Evolutionary conservation across 2,797 vertebrate species (phyloP).

Genomic region (Gephyroberyx darwinii): DNA sequence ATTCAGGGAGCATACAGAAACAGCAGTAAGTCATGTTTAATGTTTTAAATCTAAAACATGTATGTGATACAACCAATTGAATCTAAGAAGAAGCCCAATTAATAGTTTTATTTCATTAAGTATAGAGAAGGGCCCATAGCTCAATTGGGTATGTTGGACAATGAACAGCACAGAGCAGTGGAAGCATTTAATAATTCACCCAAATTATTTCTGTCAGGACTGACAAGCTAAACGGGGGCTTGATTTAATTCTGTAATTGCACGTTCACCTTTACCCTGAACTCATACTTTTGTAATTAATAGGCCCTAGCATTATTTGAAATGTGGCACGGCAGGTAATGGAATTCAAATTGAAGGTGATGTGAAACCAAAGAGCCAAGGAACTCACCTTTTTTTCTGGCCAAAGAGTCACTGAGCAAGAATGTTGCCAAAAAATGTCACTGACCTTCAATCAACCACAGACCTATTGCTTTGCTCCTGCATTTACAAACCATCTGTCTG

Average conservation of each 20-base stretch:
- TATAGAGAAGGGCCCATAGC: slow-evolving; percentile 28
- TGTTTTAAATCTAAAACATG: neutral
- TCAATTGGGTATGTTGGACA: slow-evolving; percentile 42
- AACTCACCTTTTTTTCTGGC: slow-evolving; percentile 46
- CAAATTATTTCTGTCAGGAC: slow-evolving; percentile 84
- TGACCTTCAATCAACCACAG: slow-evolving; percentile 36
- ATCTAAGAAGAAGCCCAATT: slow-evolving; percentile 16
- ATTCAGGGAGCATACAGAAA: neutral
- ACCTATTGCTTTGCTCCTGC: slow-evolving; percentile 27
- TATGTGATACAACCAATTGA: neutral
- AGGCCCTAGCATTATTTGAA: slow-evolving; percentile 78
- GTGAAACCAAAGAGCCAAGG: slow-evolving; percentile 64
- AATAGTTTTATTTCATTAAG: slow-evolving; percentile 41
- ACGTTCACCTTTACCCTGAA: slow-evolving; percentile 79
- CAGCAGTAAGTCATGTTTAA: neutral
- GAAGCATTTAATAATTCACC: slow-evolving; percentile 83
- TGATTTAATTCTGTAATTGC: slow-evolving; percentile 86
- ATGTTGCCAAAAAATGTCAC: slow-evolving; percentile 44
- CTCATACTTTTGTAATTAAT: slow-evolving; percentile 83
- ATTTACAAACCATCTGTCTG: slow-evolving; percentile 23
- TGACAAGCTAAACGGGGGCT: slow-evolving; percentile 81
- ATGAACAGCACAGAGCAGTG: slow-evolving; percentile 54
- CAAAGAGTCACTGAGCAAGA: slow-evolving; percentile 37
- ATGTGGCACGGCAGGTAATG: slow-evolving; percentile 76
- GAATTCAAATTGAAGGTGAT: slow-evolving; percentile 81